Evolutionary conservation across 2,888 invertebrate species (phyloP), one percentile per base, ranked within the genome.

Genomic region (Dioctria linearis): DNA sequence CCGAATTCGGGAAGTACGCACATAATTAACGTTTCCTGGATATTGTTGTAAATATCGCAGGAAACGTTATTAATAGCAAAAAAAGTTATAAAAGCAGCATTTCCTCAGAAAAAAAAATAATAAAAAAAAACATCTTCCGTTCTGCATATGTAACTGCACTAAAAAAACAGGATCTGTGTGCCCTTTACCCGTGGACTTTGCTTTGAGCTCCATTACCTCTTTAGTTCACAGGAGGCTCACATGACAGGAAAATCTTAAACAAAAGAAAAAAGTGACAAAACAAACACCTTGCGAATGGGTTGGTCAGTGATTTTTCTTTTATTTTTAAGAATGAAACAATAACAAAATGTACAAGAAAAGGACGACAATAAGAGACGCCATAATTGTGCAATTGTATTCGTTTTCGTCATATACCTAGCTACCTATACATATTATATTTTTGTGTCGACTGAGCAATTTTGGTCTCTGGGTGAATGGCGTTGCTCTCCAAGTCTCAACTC

Each of bases 141-240:
- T 25, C 25, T 25, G 25, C 25, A 25, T 25, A 0, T 25, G 1
- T 25, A 25, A 25, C 25, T 25, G 25, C 25, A 25, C 1, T 25
- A 25, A 25, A 25, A 25, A 25, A 25, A 25, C 25, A 25, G 25
- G 25, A 25, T 25, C 25, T 25, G 9, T 43, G 43, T 66, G 6
- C 5, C 42, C 46, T 43, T 66, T 46, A 6, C 46, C 13, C 43
- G 46, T 42, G 43, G 46, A 40, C 46, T 9, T 8, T 59, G 8
- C 71, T 11, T 9, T 6, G 51, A 37, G 25, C 25, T 25, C 25
- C 25, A 37, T 25, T 11, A 13, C 42, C 8, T 46, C 5, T 46
- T 42, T 49, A 73, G 57, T 73, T 73, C 73, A 57, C 57, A 73
- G 57, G 57, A 57, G 57, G 51, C 51, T 71, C 71, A 40, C 25